Base-by-base conservation (phyloP, 2,113 vertebrate genomes). In the Lanius ludovicianus region DNA sequence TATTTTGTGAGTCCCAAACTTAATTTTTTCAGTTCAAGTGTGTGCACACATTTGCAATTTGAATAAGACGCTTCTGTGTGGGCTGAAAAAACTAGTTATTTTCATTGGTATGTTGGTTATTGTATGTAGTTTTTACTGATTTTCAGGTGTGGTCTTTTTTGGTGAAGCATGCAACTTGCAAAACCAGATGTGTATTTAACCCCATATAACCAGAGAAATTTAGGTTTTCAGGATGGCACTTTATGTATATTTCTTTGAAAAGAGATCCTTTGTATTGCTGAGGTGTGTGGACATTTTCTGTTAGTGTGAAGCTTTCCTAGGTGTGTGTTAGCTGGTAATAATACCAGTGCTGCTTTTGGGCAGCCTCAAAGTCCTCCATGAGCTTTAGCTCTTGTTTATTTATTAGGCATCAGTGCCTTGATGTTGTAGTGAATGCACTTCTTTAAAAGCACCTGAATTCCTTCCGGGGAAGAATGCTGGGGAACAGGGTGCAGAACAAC, bases 11-110 rank as follows among this genome's bases (percentile, higher is more conserved):
- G 15, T 63, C 21, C 30, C 13, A 47, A 5, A 76, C 18, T 33
- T 39, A 24, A 76, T 15, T 10, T 89, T 77, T 83, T 81, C 7
- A 28, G 30, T 62, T 81, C 63, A 25, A 4, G 1, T 41, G 15
- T 7, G 14, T 3, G 2, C 16, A 53, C 14, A 13, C 0, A 0
- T 73, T 77, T 65, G 24, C 19, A 41, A 8, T 44, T 81, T 84
- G 59, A 44, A 23, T 31, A 52, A 19, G 28, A 50, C 2, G 28
- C 22, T 65, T 87, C 22, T 41, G 12, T 52, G 10, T 44, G n/a
- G 31, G 14, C 28, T 84, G 53, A 81, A 89, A 44, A 88, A 64
- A 0, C 3, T 12, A 15, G 49, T 47, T 52, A 3, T 77, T 89
- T 84, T 65, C 27, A 49, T 77, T 68, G 47, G 11, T 37, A 4